Percentiles rank a stretch among this genome's conserved stretches.
Evolutionary conservation across 2,888 invertebrate species (phyloP).

Genomic region (Rhogogaster chlorosoma): DNA sequence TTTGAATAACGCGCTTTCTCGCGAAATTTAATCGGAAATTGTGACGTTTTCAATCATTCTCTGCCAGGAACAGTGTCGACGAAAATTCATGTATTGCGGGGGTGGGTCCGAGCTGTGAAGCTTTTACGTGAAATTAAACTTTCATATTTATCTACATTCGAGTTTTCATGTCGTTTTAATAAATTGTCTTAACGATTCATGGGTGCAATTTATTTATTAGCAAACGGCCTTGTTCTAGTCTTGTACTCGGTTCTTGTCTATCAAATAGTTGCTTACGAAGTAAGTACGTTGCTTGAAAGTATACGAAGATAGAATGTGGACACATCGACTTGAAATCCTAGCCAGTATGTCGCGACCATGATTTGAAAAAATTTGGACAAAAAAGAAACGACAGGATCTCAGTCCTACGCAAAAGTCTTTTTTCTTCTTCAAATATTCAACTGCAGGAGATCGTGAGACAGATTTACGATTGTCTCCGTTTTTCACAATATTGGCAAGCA

Average conservation of each 20-base stretch:
- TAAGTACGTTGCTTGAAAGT: too few species aligned
- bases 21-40: not conserved
- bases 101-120: not conserved
- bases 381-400: not conserved
- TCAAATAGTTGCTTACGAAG: too few species aligned
- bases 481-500: not conserved
- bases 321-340: not conserved
- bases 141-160: not conserved
- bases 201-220: too few species aligned
- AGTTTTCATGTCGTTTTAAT: too few species aligned
- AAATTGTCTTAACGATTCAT: too few species aligned
- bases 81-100: not conserved
- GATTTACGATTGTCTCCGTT: not conserved
- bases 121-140: not conserved
- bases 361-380: not conserved
- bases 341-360: not conserved
- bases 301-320: not conserved
- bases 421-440: not conserved
- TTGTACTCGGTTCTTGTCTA: too few species aligned
- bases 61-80: not conserved
- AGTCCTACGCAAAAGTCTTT: not conserved
- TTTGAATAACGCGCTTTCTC: not conserved
- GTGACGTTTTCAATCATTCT: not conserved
- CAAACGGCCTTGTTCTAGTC: too few species aligned
- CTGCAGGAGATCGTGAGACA: not conserved